Evolutionary conservation across 2,113 vertebrate genomes (phyloP).

Genomic region (Laticauda colubrina): DNA sequence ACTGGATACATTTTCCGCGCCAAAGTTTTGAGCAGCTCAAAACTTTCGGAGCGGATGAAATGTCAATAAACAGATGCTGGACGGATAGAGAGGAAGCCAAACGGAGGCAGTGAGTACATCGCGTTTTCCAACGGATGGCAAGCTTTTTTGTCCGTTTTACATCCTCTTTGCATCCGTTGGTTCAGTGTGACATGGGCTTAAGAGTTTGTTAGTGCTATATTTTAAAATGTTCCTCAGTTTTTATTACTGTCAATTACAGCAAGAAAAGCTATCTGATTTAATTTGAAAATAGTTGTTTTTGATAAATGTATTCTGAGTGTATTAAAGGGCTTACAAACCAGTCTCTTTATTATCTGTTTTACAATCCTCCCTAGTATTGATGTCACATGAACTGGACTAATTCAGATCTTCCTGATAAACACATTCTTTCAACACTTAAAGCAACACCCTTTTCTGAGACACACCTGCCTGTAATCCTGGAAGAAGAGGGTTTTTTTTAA

Average conservation of each 20-base stretch:
- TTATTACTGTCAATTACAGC: neutral
- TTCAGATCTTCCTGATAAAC: neutral
- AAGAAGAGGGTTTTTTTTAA: neutral
- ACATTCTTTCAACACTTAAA: neutral
- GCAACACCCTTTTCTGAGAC: neutral
- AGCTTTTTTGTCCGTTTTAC: too few species aligned
- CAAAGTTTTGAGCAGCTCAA: too few species aligned
- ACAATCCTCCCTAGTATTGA: neutral
- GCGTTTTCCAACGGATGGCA: too few species aligned
- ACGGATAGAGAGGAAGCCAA: too few species aligned
- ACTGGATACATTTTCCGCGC: too few species aligned
- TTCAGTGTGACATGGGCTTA: too few species aligned
- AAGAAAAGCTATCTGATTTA: neutral
- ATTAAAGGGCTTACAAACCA: neutral
- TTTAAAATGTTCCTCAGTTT: neutral
- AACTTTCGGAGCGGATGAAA: too few species aligned
- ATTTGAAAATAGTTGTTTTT: neutral
- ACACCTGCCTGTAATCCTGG: neutral
- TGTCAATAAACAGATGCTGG: too few species aligned
- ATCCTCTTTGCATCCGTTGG: too few species aligned
- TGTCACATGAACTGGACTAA: neutral
- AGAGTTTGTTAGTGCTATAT: neutral
- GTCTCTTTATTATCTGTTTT: neutral
- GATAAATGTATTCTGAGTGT: neutral
- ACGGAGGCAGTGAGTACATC: too few species aligned